Evolutionary conservation across 37 sponge, comb jelly and placozoan genomes (phyloP).

Genomic region (Halichondria panicea): DNA sequence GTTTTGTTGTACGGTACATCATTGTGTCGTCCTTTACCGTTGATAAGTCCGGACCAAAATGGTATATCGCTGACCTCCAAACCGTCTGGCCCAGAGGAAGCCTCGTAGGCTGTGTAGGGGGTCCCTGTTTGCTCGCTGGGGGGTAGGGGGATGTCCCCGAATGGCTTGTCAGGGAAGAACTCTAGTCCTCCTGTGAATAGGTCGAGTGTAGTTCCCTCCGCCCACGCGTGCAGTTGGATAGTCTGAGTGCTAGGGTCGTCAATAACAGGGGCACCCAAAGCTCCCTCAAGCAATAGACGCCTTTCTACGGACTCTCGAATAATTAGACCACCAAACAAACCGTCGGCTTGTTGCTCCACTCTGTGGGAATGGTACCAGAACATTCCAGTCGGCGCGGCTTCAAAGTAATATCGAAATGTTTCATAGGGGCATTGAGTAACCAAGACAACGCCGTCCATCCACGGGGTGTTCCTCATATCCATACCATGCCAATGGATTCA

Average conservation of each 20-base stretch:
- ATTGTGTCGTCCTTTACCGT: conserved; percentile 70
- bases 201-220: conserved; percentile 15
- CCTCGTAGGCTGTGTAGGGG: neutral
- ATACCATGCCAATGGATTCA: conserved; percentile 90
- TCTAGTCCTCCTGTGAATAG: conserved; percentile 12
- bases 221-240: conserved; percentile 70
- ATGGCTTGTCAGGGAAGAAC: conserved; percentile 5
- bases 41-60: conserved; percentile 76
- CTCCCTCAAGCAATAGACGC: conserved; percentile 4
- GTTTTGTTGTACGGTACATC: conserved; percentile 37
- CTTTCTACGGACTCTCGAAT: conserved; percentile 46
- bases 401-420: conserved; percentile 67
- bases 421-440: conserved; percentile 65
- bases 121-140: conserved; percentile 6
- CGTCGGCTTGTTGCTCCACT: conserved; percentile 72
- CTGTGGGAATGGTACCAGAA: conserved; percentile 90
- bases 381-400: conserved; percentile 59
- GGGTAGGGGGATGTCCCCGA: conserved; percentile 21
- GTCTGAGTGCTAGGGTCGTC: conserved; percentile 59
- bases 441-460: conserved; percentile 76
- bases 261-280: neutral
- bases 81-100: conserved; percentile 48
- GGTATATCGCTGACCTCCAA: conserved; percentile 48
- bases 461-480: conserved; percentile 64
- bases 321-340: conserved; percentile 75